Base-by-base conservation (phyloP, 1,140 invertebrate genomes). In the Sitophilus oryzae region DNA sequence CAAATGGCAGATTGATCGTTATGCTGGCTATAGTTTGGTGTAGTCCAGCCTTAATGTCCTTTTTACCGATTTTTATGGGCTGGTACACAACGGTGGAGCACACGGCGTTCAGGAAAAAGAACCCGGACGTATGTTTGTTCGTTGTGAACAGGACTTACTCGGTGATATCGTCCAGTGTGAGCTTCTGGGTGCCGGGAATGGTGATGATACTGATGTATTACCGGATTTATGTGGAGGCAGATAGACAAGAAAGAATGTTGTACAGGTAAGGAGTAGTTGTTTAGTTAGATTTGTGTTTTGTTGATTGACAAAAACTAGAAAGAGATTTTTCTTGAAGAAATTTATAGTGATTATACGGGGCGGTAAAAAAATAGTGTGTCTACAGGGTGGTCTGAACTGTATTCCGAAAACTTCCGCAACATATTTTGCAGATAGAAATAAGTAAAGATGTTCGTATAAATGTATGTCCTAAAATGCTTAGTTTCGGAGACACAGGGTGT, bases 181-280 rank as follows among this genome's bases (percentile, higher is more conserved):
- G 91, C 62, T 96, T 97, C 72, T 97, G 93, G 93, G 84, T 94
- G 38, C 94, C 94, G 0, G 90, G 91, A 36, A 83, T 91, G 61
- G 91, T 95, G 55, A 96, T 97, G 93, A 79, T 96, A 40, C 87
- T 86, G 65, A 93, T 94, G 80, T 97, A 97, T 73, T 90, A 88
- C 73, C 82, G 88, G 69, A 96, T 97, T 63, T 96, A 92, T 73
- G 76, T 84, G 58, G 93, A 96, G 69, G 93, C 93, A 0, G 85
- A 92, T 61, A 77, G 89, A 11, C 93, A 97, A 71, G 93, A 96
- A 68, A 82, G 90, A 42, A 87, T 92, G 82, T 76, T 94, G 3
- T 92, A 91, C 74, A 84, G 87, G 87, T 89, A 71, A 76, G 77
- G n/a, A n/a, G n/a, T n/a, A n/a, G n/a, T n/a, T n/a, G n/a, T n/a